Evolutionary conservation across 2,113 vertebrate genomes (phyloP), one percentile per base, ranked within the genome.

Genomic region (Tonatia bakeri): DNA sequence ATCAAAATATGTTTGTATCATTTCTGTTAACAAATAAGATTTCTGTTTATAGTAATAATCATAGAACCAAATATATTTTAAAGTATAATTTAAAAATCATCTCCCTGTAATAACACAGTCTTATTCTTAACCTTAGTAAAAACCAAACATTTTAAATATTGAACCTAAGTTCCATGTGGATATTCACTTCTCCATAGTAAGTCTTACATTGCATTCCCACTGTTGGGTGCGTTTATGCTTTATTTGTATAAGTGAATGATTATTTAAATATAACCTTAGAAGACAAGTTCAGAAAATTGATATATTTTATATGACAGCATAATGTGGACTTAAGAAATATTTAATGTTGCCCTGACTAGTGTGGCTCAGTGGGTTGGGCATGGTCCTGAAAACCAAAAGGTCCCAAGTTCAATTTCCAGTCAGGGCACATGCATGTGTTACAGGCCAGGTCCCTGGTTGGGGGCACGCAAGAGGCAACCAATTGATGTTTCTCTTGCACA

Each of bases 311-410:
- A 61, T 61, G 65, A 85, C 28, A 93, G 64, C n/a, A 91, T 33
- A 90, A 97, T 54, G 81, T 7, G 28, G n/a, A 92, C 59, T 97
- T 93, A 87, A 96, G 96, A 98, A 65, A 26, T 92, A 94, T 88
- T 76, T 84, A 91, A 54, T 95, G 43, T 61, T 28, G 59, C 59
- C 59, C 59, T 61, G 59, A 61, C 59, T 28, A 26, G 59, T 61
- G 24, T 28, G 59, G 24, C 59, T 61, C 59, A 61, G 59, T 61
- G 59, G 59, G 26, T 9, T 28, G 24, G 59, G 24, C 59, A 61
- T 12, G 26, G 10, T 26, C 26, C 59, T 61, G 24, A 2, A 61
- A 61, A 61, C 59, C 26, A 12, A 61, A 61, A 61, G 26, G 9
- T 61, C 24, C 5, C 59, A 61, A 61, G 24, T 61, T 61, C 4